Evolutionary conservation across 2,113 vertebrate genomes (phyloP), one percentile per base, ranked within the genome.

Genomic region (Cochlearius cochlearius): DNA sequence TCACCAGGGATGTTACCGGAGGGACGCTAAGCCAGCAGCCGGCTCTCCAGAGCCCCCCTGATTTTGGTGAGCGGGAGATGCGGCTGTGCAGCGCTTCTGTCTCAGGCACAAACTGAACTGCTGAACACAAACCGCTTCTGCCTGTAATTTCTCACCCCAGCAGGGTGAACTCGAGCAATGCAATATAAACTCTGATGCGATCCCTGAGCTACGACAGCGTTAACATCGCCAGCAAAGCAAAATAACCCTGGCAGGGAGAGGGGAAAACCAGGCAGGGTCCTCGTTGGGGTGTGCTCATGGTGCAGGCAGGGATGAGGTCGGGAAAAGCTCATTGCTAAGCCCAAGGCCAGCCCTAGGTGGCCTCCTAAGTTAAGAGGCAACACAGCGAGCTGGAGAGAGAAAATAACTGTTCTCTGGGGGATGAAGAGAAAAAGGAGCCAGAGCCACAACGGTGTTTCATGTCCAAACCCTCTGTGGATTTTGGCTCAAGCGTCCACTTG

Each of bases 261-360:
- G 2, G 22, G 43, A 34, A 67, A 81, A 36, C 7, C 29, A 39
- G 72, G 17, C 59, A 15, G 39, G 4, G 25, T 38, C 49, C 69
- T 68, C 2, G 0, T 45, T 36, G 78, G 52, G 39, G 3, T 45
- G 50, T 41, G 75, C 67, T 62, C 22, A 10, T 9, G 23, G 75
- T 2, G 0, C 1, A 15, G 39, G 34, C 21, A 1, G 23, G 29
- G 12, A 49, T n/a, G 66, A 64, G 45, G 55, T 22, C 0, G 1
- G 45, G 26, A 5, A 1, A 34, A 55, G 23, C 41, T 55, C 67
- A 5, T 9, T 95, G 89, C 93, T 87, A 58, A 94, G 21, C 80
- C 60, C 66, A 43, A 30, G 16, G 39, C 80, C 69, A 87, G 77
- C 87, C 80, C 87, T 91, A 90, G 60, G 74, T 91, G 89, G 86